Evolutionary conservation across 2,797 vertebrate genomes (phyloP), one percentile per base, ranked within the genome.

Genomic region (Cossypha niveicapilla): DNA sequence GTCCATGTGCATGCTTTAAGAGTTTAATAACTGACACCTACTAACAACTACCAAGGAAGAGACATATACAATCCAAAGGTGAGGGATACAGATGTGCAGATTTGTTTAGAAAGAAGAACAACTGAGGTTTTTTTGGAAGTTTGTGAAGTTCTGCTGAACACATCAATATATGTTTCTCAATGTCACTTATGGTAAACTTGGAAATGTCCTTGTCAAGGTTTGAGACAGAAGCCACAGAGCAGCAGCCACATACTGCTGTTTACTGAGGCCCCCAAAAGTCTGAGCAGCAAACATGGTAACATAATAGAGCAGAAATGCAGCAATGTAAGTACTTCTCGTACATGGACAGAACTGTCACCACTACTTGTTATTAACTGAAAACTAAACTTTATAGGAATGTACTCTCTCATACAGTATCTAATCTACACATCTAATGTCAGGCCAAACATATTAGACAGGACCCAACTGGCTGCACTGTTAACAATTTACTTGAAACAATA

Each of bases 401-500:
- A 45, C 48, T 96, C 81, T 77, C 34, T 80, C 68, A 45, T 18
- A 21, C 18, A 18, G 6, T 67, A 89, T 80, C 84, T 93, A 63
- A 74, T 61, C 61, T 41, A 75, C 63, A 54, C 50, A 91, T 86
- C 82, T 80, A 70, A 41, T 58, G 39, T n/a, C 78, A 67, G 50
- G 57, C 32, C 89, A 93, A 90, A 50, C 7, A 61, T 25, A 85
- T 63, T 65, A 86, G 78, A 67, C 84, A 85, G 53, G 93, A 87
- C 78, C 32, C 61, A 87, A 32, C 78, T 65, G 71, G 77, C 48
- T 80, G 60, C 41, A 60, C 25, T 3, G 37, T 93, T 94, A 95
- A 95, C 95, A 76, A 93, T 94, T 95, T 61, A 96, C 92, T 56
- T 45, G 17, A 75, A 94, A 81, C 24, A 61, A 30, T 86, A 88